Evolutionary conservation across 2,113 vertebrate genomes (phyloP), one percentile per base, ranked within the genome.

Genomic region (Paraplagusia blochii): DNA sequence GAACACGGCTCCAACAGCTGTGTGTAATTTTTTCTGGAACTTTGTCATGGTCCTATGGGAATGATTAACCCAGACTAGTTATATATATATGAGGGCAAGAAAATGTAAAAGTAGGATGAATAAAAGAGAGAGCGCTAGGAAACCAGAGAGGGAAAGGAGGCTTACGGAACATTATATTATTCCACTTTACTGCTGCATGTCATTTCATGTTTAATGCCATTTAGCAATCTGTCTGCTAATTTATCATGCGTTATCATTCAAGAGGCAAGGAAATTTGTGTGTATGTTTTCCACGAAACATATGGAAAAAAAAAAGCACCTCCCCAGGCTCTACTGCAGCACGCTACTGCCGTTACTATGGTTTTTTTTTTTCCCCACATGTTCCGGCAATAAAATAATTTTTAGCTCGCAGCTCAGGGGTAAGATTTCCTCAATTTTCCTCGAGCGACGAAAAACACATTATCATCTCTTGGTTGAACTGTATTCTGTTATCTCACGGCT

Each of bases 51-150:
- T 89, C 89, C 88, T 90, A 72, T 76, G 87, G 87, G 86, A 89
- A 87, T 86, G 86, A 90, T 89, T 89, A 90, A 84, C 83, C 82
- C 79, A 86, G 81, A 87, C 87, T 80, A 79, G 82, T 85, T 87
- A 88, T 88, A 89, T 81, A 82, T 81, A 74, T 74, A 56, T 70
- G 72, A 63, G 62, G 79, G 72, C 63, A 64, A 77, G 76, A 65
- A 70, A 60, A 80, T 58, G 63, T 63, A 14, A 79, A 50, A 63
- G 58, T 59, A 51, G 72, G 59, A 73, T 66, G 66, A 63, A 59
- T 29, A 44, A 44, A 44, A 48, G 46, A 58, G 58, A 62, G 52
- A 59, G 39, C 54, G 47, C 42, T 58, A 61, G 44, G 45, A 11
- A 63, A 44, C 39, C 58, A 61, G 44, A 45, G 14, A 60, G 34